Evolutionary conservation across 2,797 vertebrate genomes (phyloP), one percentile per base, ranked within the genome.

Genomic region (Trematomus bernacchii): DNA sequence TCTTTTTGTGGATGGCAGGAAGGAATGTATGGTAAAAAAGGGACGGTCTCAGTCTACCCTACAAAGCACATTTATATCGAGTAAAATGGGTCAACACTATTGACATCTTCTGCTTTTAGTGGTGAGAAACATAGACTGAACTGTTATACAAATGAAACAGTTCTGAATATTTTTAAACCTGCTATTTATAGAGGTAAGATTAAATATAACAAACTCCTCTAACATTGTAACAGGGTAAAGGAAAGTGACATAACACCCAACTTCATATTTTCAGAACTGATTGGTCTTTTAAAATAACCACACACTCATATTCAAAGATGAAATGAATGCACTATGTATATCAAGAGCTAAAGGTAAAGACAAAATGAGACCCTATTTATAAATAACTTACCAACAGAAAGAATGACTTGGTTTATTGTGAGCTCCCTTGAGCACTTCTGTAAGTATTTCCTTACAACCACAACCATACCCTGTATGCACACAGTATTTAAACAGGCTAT

Each of bases 51-150:
- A 14, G n/a, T 67, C 21, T 48, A 10, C 44, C 13, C 19, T 8
- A 10, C 42, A 72, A 61, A 54, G 50, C 33, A 8, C 16, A 43
- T 71, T 77, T 57, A 40, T 7, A 70, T 50, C 10, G 23, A 42
- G 47, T 44, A 66, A 83, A 82, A 57, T 72, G 50, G 66, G 69
- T 62, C 73, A 62, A 60, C 43, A 10, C 27, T 57, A 60, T 61
- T 69, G 69, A 73, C 10, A 44, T 55, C 30, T 76, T 67, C 48
- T 40, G 21, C 50, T 69, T 74, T 63, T 59, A 40, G 27, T 47
- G 21, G 40, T 19, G 3, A 23, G 18, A 21, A 70, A 43, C 44
- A 76, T 66, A 73, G 54, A 65, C 23, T 44, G 6, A 62, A 57
- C 5, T 0, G 12, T 46, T 10, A 21, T 63, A 16, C 3, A 66